Evolutionary conservation across 1,140 invertebrate species (phyloP), one percentile per base, ranked within the genome.

Genomic region (Drosophila repletoides): DNA sequence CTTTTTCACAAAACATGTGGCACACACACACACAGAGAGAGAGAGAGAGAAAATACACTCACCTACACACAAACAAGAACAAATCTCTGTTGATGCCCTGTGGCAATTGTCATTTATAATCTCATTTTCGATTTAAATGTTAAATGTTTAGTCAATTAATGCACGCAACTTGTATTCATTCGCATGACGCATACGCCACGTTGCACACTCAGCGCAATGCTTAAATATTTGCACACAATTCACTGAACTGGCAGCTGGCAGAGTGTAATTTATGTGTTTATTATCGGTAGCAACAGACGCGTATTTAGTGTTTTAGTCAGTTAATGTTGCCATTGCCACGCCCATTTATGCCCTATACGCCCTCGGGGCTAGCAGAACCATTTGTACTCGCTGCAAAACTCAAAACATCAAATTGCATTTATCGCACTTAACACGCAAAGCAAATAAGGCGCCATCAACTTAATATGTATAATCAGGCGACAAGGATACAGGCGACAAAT

Each of bases 131-230:
- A 83, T 77, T 84, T 66, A 84, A 84, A 83, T 84, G 76, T 84
- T 66, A 84, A 84, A 83, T 84, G 76, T 67, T 83, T 84, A 79
- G 79, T 83, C 73, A 77, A 83, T 81, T 81, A 76, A 72, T 72
- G 41, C 58, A 72, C 26, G 33, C 55, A 76, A 80, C 31, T 52
- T 72, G 56, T 40, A 58, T 63, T 34, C n/a, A n/a, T n/a, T n/a
- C n/a, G 41, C 46, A 76, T 72, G 31, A 68, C 67, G 76, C 33
- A 79, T 79, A 80, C 64, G 71, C 49, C 76, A 71, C 38, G 51
- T 70, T 49, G 65, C 56, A 70, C 58, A 53, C 56, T 34, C 61
- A 51, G 21, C 48, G 4, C 40, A 43, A 10, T 45, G 33, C 43
- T 66, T 24, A 64, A 69, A 69, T 79, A 75, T 74, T 71, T 69